A percentile compares a stretch with the other conserved stretches of the same genome.
Evolutionary conservation across 2,113 vertebrate species (phyloP).

Genomic region (Ictidomys tridecemlineatus): DNA sequence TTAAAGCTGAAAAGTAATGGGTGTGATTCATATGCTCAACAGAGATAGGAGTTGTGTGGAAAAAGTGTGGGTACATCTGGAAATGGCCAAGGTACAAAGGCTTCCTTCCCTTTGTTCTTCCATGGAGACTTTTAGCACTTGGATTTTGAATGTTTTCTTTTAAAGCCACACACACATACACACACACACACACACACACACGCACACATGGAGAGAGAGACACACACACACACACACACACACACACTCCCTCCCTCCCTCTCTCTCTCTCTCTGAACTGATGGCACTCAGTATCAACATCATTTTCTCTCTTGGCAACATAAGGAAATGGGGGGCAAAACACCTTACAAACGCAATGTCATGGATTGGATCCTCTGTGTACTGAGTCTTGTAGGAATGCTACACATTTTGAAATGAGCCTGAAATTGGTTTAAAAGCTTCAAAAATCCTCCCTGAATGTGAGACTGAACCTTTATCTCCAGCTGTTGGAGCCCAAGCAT

Average conservation of each 20-base stretch:
- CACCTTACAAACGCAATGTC: neutral
- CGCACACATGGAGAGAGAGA: neutral
- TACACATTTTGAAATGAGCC: neutral
- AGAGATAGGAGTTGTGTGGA: conserved; percentile 42
- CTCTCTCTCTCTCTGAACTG: neutral
- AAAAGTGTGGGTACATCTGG: conserved; percentile 58
- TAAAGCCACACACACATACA: neutral
- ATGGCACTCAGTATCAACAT: neutral
- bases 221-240: neutral
- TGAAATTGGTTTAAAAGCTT: neutral
- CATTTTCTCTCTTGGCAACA: neutral
- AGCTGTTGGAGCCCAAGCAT: neutral
- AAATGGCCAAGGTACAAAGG: neutral
- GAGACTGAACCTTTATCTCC: neutral
- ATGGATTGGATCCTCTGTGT: accelerated
- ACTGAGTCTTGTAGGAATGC: neutral
- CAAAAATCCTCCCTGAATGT: neutral
- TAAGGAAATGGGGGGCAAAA: neutral
- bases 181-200: neutral
- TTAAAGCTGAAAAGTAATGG: neutral
- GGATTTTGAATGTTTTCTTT: conserved; percentile 43
- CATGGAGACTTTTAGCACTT: neutral
- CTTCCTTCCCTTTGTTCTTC: conserved; percentile 76
- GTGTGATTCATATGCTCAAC: accelerated
- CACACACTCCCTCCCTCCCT: neutral